Evolutionary conservation across 2,797 vertebrate genomes (phyloP), one percentile per base, ranked within the genome.

Genomic region (Macroramphosus scolopax): DNA sequence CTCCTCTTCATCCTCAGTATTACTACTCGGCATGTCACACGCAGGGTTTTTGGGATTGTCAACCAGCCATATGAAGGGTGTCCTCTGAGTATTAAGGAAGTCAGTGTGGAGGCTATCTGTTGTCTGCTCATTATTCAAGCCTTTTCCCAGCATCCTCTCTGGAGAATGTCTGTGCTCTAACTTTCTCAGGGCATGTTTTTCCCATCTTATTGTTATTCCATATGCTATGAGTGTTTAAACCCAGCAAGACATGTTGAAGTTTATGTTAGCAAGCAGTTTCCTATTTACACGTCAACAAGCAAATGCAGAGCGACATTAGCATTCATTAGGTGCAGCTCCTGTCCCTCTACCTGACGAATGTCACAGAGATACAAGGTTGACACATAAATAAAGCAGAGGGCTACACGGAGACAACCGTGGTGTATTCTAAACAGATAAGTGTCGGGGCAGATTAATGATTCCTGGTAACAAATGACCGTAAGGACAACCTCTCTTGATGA

Each of bases 71-170:
- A 53, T 17, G 35, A 39, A 17, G 17, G 25, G 15, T 10, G 11
- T 53, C 44, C 43, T 50, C 40, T 6, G 39, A 39, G 11, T 31
- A 16, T 2, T 36, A 25, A 57, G 24, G 50, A 38, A 48, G 48
- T 40, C 37, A 33, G 55, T 30, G 51, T 6, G 28, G 42, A 63
- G 5, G 40, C 20, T 56, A 35, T 63, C 63, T 14, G 26, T 3
- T 31, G 53, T 35, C 36, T 5, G 17, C 42, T 70, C 39, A 56
- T 46, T 62, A 69, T 59, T 71, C 28, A 46, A 45, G 22, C 36
- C 28, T 60, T 24, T 38, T 37, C 8, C 15, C 10, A 38, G 32
- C 25, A 49, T 24, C 8, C 11, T 38, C 17, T 43, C 3, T 15
- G 31, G 35, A 22, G 17, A 49, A 36, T 35, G 5, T 24, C 8